These are phyloP conservation scores for Sus scrofa DNA, from an alignment of 2,113 vertebrate species.

Conservation along the genomic window T2T-Sscrofa CM000824.6:85026501-85027000, in stretches of 20 bases:
- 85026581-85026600: background rate
- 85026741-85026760: background rate
- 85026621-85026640: background rate
- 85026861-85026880: background rate
- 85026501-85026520: background rate
- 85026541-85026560: slow-evolving; percentile 21
- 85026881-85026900: background rate
- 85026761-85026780: background rate
- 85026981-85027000: too few species aligned
- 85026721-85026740: background rate
- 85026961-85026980: background rate
- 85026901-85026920: background rate
- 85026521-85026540: background rate
- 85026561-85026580: background rate
- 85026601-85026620: background rate
- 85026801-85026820: background rate
- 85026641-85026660: background rate
- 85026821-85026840: background rate
- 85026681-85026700: background rate
- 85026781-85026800: background rate
- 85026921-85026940: background rate
- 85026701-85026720: background rate
- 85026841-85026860: background rate
- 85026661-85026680: background rate
- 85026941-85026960: background rate